Evolutionary conservation across 1,140 invertebrate species (phyloP).

Genomic region (Aphelenchoides avenae): DNA sequence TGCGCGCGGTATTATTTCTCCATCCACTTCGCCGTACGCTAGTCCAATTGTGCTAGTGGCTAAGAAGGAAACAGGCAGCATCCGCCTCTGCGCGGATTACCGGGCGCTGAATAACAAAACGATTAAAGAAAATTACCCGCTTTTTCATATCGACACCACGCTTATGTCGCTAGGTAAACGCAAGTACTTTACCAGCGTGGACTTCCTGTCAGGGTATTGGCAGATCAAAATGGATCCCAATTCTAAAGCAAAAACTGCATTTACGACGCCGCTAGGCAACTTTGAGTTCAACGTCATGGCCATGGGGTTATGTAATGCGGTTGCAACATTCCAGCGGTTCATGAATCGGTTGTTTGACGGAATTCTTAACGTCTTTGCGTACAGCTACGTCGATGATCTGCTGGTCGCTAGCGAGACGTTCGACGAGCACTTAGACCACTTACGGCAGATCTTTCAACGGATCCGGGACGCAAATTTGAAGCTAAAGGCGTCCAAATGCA

Average conservation of each 20-base stretch:
- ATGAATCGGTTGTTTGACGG: conserved; percentile 60
- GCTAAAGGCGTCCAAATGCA: conserved; percentile 47
- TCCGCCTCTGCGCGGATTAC: conserved; percentile 63
- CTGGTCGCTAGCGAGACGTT: conserved; percentile 50
- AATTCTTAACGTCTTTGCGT: conserved; percentile 22
- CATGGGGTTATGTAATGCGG: conserved; percentile 62
- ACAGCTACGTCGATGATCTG: conserved; percentile 64
- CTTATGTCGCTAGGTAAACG: conserved; percentile 55
- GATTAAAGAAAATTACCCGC: conserved; percentile 62
- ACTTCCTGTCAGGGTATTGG: conserved; percentile 44
- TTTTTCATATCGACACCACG: conserved; percentile 63
- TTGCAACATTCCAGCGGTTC: conserved; percentile 62
- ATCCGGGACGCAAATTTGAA: conserved; percentile 43
- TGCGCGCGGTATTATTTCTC: conserved; percentile 21
- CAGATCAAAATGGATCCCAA: conserved; percentile 29
- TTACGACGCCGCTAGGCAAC: conserved; percentile 49
- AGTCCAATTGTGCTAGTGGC: conserved; percentile 62
- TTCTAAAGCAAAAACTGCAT: conserved; percentile 28
- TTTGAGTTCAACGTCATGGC: conserved; percentile 60
- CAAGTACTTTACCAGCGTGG: conserved; percentile 58
- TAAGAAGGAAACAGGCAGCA: conserved; percentile 63
- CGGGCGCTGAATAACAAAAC: conserved; percentile 61
- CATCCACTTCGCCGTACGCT: conserved; percentile 62
- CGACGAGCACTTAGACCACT: conserved; percentile 45
- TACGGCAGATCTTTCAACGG: conserved; percentile 42